phyloP scores from a whole-genome alignment of 2,888 invertebrate genomes.

The Plutella xylostella region DNA sequence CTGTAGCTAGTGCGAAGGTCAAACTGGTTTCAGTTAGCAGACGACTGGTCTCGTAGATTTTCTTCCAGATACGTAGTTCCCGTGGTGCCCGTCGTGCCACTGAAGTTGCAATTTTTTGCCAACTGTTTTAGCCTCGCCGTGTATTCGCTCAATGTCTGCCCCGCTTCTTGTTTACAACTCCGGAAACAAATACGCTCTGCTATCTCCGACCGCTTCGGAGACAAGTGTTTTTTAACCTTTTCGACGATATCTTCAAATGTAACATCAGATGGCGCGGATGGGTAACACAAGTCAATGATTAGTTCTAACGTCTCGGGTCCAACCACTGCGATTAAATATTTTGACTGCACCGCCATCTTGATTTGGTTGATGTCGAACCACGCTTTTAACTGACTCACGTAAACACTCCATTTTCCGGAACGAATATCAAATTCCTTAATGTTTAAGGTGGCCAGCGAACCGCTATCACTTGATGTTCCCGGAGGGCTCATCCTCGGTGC shows the following conservation, averaged over 20 bases:
- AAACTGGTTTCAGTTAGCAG: slow-evolving; percentile 1
- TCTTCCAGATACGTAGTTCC: background rate
- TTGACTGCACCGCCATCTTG: too few relatives aligned
- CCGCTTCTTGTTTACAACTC: background rate
- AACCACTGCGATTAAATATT: background rate
- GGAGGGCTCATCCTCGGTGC: too few relatives aligned
- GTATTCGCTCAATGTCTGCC: slow-evolving; percentile 4
- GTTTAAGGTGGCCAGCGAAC: too few relatives aligned
- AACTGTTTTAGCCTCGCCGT: background rate
- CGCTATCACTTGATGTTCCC: too few relatives aligned
- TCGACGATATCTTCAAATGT: background rate
- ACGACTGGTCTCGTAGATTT: slow-evolving; percentile 7
- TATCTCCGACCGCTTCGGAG: slow-evolving; percentile 7
- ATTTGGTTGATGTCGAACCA: background rate
- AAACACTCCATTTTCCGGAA: background rate
- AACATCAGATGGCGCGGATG: background rate
- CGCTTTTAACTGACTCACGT: background rate
- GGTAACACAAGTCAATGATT: background rate
- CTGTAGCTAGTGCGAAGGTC: slow-evolving; percentile 1
- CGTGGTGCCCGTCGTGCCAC: too few relatives aligned
- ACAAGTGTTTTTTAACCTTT: background rate
- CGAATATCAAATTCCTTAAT: background rate
- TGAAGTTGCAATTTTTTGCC: background rate
- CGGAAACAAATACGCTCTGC: slow-evolving; percentile 7
- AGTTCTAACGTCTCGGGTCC: background rate